These are phyloP conservation scores for Nannospalax galili DNA, from an alignment of 2,113 vertebrate genomes.

Conservation along the genomic window DNA sequence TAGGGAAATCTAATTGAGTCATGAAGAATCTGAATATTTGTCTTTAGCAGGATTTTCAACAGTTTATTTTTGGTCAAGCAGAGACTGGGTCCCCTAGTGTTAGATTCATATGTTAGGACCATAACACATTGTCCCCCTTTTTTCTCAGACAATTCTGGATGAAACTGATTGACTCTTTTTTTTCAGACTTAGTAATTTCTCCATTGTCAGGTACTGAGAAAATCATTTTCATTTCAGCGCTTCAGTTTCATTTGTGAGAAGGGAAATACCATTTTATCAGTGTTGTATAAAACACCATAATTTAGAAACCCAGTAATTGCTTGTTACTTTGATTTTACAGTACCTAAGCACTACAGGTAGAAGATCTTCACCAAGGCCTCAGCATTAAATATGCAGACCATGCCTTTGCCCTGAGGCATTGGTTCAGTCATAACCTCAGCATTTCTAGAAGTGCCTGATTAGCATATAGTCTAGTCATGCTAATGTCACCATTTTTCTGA, in stretches of 20 bases:
- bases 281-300: not conserved
- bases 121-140: not conserved
- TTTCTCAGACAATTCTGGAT: constrained; percentile 39
- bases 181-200: constrained; percentile 18
- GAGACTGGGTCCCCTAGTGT: not conserved
- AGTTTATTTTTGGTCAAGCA: constrained; percentile 34
- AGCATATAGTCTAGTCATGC: not conserved
- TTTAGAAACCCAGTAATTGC: constrained; percentile 10
- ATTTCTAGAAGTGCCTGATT: constrained; percentile 37
- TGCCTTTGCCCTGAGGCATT: not conserved
- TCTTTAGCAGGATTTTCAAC: not conserved
- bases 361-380: not conserved
- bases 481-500: constrained; percentile 24
- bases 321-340: not conserved
- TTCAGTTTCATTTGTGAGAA: constrained; percentile 40
- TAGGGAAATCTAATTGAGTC: constrained; percentile 33
- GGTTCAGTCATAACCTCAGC: not conserved
- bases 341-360: not conserved
- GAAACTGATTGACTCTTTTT: constrained; percentile 5
- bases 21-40: constrained; percentile 29
- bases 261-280: not conserved
- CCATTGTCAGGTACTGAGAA: not conserved
- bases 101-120: not conserved
- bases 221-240: constrained; percentile 42
- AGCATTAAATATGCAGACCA: not conserved